These are phyloP conservation scores for Melanotus villosus DNA, from an alignment of 2,888 invertebrate genomes.

Conservation along the genomic window DNA sequence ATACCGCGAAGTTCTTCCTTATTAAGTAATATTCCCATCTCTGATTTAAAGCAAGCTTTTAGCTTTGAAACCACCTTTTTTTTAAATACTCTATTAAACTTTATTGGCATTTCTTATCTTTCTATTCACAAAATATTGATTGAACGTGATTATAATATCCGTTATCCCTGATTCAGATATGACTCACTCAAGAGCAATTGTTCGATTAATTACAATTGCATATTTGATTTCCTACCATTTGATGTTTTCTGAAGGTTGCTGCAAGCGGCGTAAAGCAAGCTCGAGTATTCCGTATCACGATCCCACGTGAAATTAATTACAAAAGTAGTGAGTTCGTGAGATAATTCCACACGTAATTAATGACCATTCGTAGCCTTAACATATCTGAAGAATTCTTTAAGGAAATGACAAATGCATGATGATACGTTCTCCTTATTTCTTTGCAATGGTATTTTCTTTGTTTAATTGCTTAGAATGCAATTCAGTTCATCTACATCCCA, in stretches of 20 bases:
- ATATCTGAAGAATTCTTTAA: background rate
- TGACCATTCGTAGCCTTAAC: background rate
- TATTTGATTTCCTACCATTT: background rate
- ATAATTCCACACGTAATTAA: background rate
- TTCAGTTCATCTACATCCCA: too few relatives aligned
- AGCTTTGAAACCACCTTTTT: too few relatives aligned
- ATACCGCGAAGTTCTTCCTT: background rate
- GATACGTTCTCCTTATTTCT: too few relatives aligned
- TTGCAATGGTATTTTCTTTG: too few relatives aligned
- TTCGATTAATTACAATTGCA: background rate
- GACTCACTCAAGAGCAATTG: background rate
- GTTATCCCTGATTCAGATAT: background rate
- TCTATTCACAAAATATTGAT: too few relatives aligned
- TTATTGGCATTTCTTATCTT: too few relatives aligned
- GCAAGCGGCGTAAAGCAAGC: background rate
- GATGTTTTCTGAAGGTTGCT: background rate
- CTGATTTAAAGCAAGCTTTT: too few relatives aligned
- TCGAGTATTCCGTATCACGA: background rate
- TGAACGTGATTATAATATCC: background rate
- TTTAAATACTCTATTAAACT: too few relatives aligned
- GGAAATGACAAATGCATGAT: too few relatives aligned
- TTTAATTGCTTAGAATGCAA: too few relatives aligned
- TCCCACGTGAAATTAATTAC: background rate
- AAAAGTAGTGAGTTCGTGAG: background rate
- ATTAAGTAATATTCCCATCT: background rate